A percentile compares a stretch with the other conserved stretches of the same genome.
phyloP scores from a whole-genome alignment of 2,113 vertebrate species.

The Promerops cafer region DNA sequence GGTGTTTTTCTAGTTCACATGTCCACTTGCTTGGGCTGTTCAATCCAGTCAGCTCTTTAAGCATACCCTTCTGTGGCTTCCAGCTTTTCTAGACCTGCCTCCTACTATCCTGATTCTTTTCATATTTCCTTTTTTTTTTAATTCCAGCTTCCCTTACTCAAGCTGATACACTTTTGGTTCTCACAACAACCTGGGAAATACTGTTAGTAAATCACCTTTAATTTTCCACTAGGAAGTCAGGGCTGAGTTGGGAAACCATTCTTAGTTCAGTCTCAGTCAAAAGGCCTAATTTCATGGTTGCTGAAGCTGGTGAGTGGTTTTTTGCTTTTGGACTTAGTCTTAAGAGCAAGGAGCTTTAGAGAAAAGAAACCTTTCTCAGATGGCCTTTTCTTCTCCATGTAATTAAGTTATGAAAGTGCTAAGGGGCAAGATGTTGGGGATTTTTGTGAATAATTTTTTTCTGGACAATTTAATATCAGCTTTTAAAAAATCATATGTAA shows the following conservation, averaged over 20 bases:
- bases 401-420: background rate
- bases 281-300: background rate
- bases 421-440: rapidly evolving
- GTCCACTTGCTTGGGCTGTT: background rate
- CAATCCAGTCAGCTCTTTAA: background rate
- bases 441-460: background rate
- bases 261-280: background rate
- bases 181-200: background rate
- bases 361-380: background rate
- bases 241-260: background rate
- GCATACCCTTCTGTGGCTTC: background rate
- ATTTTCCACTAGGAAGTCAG: background rate
- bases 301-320: background rate
- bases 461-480: background rate
- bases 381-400: background rate
- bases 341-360: background rate
- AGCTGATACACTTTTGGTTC: background rate
- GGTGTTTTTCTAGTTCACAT: background rate
- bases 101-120: background rate
- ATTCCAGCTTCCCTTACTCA: background rate
- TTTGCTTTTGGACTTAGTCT: background rate
- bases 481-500: background rate
- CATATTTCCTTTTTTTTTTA: background rate
- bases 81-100: background rate
- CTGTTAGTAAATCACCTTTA: background rate